phyloP scores from a whole-genome alignment of 2,797 vertebrate genomes.

The Alouatta caraya region DNA sequence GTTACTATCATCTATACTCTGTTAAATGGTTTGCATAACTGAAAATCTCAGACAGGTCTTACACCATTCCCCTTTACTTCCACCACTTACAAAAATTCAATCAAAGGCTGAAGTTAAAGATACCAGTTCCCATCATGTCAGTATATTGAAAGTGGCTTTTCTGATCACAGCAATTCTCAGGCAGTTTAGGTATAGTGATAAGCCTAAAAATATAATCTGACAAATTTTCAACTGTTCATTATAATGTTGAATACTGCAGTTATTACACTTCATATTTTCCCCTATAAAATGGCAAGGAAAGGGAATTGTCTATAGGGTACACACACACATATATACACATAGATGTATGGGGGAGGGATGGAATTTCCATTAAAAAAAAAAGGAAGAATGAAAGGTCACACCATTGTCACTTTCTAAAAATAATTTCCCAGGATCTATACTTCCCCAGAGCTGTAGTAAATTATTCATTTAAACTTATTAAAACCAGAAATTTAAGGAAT shows the following conservation, averaged over 20 bases:
- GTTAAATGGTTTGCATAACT: conserved; percentile 5
- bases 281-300: background rate
- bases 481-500: conserved; percentile 64
- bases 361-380: background rate
- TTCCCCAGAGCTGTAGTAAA: background rate
- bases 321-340: background rate
- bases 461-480: conserved; percentile 71
- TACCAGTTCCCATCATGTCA: background rate
- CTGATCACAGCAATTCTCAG: conserved; percentile 9
- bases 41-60: background rate
- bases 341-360: background rate
- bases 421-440: background rate
- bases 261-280: conserved; percentile 11
- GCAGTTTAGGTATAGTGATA: background rate
- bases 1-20: background rate
- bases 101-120: conserved; percentile 25
- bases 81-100: background rate
- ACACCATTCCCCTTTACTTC: background rate
- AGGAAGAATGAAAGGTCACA: background rate
- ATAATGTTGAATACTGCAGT: conserved; percentile 22
- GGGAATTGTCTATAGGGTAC: background rate
- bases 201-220: conserved; percentile 37
- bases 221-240: background rate
- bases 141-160: background rate
- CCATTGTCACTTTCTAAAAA: conserved; percentile 58